Conservation (phyloP, 2,113 vertebrate genomes). For the Platycercus adscitus region DNA sequence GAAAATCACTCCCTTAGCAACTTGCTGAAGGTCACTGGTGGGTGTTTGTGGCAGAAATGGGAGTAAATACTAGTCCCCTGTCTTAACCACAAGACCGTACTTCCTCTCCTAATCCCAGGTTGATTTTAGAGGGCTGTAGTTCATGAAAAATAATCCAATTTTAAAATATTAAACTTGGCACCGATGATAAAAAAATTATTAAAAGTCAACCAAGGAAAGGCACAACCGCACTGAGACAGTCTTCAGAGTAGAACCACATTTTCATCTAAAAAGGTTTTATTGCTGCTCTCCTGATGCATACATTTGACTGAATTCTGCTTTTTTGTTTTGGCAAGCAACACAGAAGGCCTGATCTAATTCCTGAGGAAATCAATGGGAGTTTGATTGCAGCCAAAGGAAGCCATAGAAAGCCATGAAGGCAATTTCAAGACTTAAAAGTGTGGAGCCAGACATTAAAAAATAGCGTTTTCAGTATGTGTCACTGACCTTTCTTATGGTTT, state of each 20-base stretch:
- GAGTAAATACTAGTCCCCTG: background rate
- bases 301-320: background rate
- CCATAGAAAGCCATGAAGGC: conserved; percentile 1
- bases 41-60: conserved; percentile 42
- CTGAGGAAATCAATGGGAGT: conserved; percentile 22
- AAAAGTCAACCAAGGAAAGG: conserved; percentile 13
- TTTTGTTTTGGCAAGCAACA: conserved; percentile 26
- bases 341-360: background rate
- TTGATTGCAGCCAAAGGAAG: conserved; percentile 23
- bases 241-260: conserved; percentile 47
- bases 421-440: conserved; percentile 18
- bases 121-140: background rate
- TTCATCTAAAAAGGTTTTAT: conserved; percentile 40
- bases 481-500: conserved; percentile 15
- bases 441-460: conserved; percentile 16
- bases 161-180: conserved; percentile 30
- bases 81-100: conserved; percentile 20
- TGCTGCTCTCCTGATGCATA: background rate
- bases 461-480: background rate
- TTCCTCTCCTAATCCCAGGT: conserved; percentile 48
- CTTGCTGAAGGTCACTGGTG: conserved; percentile 17
- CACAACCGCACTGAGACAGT: background rate
- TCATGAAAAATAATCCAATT: background rate
- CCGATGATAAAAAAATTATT: conserved; percentile 33
- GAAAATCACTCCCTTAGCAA: conserved; percentile 25